A percentile compares a stretch with the other conserved stretches of the same genome.
phyloP scores from a whole-genome alignment of 2,113 vertebrate genomes.

The Mastomys natalensis region DNA sequence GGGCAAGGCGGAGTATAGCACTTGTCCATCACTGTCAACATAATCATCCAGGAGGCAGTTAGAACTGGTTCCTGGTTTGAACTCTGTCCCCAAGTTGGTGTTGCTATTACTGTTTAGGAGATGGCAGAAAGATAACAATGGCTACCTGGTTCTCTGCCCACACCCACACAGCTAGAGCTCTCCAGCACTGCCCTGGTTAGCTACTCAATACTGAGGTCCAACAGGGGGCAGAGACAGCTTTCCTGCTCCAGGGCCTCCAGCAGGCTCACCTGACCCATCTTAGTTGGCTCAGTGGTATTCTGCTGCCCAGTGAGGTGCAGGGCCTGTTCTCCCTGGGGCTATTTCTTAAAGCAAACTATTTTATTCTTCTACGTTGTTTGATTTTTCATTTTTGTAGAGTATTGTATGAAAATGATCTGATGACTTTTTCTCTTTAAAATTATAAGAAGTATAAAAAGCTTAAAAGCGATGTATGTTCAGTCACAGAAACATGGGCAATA shows the following conservation, averaged over 20 bases:
- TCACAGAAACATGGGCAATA: background rate
- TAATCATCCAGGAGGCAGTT: background rate
- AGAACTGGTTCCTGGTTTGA: background rate
- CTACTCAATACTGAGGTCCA: background rate
- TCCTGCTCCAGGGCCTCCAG: background rate
- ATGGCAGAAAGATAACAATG: background rate
- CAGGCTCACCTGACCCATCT: background rate
- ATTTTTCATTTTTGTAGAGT: background rate
- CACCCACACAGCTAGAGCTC: background rate
- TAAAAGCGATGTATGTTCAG: background rate
- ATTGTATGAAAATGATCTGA: background rate
- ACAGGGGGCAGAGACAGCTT: background rate
- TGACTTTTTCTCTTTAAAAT: constrained; percentile 14
- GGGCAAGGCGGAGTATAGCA: background rate
- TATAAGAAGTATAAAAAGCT: background rate
- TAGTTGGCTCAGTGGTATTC: background rate
- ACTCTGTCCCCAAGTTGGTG: no score
- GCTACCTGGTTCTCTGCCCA: background rate
- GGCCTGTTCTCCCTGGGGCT: background rate
- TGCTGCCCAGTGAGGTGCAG: background rate
- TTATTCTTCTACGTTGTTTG: background rate
- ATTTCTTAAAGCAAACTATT: background rate
- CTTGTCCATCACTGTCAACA: background rate
- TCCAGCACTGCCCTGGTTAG: background rate
- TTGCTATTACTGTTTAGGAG: background rate